Conservation (phyloP, 2,888 invertebrate genomes). For the Sepiola atlantica region DNA sequence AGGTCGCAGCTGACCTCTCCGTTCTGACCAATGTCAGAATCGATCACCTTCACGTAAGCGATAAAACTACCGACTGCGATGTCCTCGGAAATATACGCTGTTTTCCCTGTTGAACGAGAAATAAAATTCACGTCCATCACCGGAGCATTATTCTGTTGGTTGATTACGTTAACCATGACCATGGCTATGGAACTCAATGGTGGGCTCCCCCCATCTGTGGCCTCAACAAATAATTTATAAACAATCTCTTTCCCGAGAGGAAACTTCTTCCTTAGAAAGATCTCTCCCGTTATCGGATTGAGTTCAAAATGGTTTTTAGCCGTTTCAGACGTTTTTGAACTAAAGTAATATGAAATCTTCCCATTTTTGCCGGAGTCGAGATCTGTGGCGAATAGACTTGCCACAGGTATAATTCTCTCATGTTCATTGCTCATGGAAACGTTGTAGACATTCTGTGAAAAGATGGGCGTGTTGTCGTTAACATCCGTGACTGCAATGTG, state of each 20-base stretch:
- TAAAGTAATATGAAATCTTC: background rate
- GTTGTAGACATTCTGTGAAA: background rate
- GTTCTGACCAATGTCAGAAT: background rate
- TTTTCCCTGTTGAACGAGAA: background rate
- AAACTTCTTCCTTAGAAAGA: background rate
- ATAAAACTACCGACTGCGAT: background rate
- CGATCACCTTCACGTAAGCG: background rate
- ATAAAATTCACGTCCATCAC: background rate
- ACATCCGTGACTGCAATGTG: background rate
- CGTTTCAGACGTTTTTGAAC: background rate
- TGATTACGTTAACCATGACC: background rate
- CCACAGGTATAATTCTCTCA: background rate
- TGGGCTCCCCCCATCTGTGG: background rate
- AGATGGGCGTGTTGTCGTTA: background rate
- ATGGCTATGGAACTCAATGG: slow-evolving; percentile 1
- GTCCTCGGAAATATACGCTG: background rate
- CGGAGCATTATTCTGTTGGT: background rate
- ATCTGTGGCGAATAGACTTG: background rate
- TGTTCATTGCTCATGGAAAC: background rate
- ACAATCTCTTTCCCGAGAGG: background rate
- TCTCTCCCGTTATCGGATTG: background rate
- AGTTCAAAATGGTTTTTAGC: background rate
- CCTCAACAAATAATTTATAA: background rate
- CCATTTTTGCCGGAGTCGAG: background rate
- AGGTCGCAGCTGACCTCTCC: slow-evolving; percentile 22